Conservation (phyloP, 2,797 vertebrate genomes). For the Siniperca undulata region DNA sequence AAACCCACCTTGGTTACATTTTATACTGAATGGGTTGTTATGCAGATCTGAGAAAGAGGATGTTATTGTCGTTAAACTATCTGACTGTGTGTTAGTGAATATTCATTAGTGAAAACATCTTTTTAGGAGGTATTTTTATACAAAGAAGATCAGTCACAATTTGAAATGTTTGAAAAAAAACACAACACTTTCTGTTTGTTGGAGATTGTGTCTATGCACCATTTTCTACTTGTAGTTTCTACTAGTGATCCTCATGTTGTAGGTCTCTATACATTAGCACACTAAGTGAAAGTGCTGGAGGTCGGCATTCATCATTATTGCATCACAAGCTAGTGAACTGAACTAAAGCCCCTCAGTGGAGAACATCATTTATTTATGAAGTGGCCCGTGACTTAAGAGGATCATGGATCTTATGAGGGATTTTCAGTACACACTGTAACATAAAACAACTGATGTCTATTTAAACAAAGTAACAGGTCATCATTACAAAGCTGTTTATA, state of each 20-base stretch:
- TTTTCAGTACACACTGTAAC: conserved; percentile 51
- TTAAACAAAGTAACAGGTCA: conserved; percentile 62
- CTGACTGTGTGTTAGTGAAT: not conserved
- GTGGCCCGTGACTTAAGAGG: conserved; percentile 71
- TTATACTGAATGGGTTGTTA: not conserved
- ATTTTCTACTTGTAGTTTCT: not conserved
- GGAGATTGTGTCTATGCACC: conserved; percentile 6
- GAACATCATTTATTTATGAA: conserved; percentile 80
- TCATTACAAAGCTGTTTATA: conserved; percentile 45
- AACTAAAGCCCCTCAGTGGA: conserved; percentile 57
- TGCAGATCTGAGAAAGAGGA: not conserved
- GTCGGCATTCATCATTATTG: conserved; percentile 67
- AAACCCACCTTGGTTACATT: not conserved
- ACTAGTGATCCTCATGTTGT: conserved; percentile 29
- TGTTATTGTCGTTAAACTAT: not conserved
- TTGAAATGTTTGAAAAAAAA: not conserved
- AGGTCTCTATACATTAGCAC: conserved; percentile 52
- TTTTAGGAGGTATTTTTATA: not conserved
- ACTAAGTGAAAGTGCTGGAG: conserved; percentile 58
- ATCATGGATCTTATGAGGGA: conserved; percentile 64
- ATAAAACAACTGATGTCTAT: conserved; percentile 63
- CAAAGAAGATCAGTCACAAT: not conserved
- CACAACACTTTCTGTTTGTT: too few relatives aligned
- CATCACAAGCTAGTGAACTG: conserved; percentile 65
- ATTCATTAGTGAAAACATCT: not conserved